Conservation (phyloP, 2,113 vertebrate genomes). For the Amazona vittata region DNA sequence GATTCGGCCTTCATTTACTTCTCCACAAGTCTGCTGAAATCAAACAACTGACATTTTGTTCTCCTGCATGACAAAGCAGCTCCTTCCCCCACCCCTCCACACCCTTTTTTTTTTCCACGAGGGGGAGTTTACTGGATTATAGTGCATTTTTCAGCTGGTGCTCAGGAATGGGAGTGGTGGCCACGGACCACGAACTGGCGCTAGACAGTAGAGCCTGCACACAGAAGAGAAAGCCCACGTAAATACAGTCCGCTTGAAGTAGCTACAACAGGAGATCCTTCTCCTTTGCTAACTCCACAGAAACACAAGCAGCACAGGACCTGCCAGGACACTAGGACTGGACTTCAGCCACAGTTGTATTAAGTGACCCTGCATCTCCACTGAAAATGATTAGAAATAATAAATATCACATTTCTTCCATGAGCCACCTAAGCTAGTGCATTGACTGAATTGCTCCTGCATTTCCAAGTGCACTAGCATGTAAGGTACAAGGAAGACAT, state of each 20-base stretch:
- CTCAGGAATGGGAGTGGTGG: background rate
- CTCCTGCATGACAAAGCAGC: background rate
- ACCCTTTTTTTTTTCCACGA: background rate
- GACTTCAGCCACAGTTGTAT: background rate
- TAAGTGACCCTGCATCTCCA: background rate
- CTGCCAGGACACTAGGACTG: background rate
- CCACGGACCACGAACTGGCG: fast-evolving
- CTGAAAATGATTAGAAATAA: background rate
- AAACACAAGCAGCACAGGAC: background rate
- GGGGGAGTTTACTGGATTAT: background rate
- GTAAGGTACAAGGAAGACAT: background rate
- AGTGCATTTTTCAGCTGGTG: background rate
- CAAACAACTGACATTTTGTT: background rate
- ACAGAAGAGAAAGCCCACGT: fast-evolving
- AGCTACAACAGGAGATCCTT: background rate
- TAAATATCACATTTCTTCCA: background rate
- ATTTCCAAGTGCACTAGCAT: background rate
- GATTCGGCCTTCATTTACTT: background rate
- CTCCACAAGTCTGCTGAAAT: background rate
- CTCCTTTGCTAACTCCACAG: background rate
- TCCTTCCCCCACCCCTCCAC: background rate
- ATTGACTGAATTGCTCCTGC: too few species aligned
- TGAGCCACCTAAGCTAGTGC: fast-evolving
- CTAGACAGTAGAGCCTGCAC: background rate
- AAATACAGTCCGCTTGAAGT: background rate